Evolutionary conservation across 2,113 vertebrate genomes (phyloP), one percentile per base, ranked within the genome.

Genomic region (Chaetodon trifascialis): DNA sequence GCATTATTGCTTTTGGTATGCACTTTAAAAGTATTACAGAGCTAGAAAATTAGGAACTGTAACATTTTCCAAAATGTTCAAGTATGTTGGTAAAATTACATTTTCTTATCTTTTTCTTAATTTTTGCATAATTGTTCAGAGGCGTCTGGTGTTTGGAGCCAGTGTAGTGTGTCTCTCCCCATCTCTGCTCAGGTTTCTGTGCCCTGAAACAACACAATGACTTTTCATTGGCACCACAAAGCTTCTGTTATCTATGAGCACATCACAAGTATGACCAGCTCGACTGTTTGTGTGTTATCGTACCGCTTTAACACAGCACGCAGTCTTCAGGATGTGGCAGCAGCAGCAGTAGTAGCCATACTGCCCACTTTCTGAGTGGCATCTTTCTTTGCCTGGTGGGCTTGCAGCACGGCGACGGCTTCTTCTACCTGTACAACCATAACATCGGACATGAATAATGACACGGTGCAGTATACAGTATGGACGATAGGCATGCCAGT

Each of bases 321-420:
- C 38, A 14, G 65, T 84, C 65, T 88, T 97, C 96, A 99, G 90
- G 98, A 99, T 90, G 97, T 97, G 94, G 97, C 96, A 86, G 97
- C 95, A 60, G 93, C 68, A 87, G 97, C 94, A 87, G 97, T 95
- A 83, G 96, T 92, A 89, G 96, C 91, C 92, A 98, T 96, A 83
- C 96, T 92, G 51, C 96, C 96, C 87, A 97, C 98, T 94, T 99
- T 99, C 88, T 99, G 98, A 70, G 98, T 98, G 86, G 97, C 98
- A 86, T 99, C 98, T 85, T 99, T 99, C 96, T 99, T 99, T 74
- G 98, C 98, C 85, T 99, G 98, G 90, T 99, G 98, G 91, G 98
- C 98, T 92, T 99, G 98, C 12, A 99, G 94, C 87, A 99, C 97
- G 0, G 98, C 98, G 9, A 99, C 98, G 0, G 98, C 98, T 93